Evolutionary conservation across 2,888 invertebrate genomes (phyloP).

Genomic region (Ganaspis brasiliensis): DNA sequence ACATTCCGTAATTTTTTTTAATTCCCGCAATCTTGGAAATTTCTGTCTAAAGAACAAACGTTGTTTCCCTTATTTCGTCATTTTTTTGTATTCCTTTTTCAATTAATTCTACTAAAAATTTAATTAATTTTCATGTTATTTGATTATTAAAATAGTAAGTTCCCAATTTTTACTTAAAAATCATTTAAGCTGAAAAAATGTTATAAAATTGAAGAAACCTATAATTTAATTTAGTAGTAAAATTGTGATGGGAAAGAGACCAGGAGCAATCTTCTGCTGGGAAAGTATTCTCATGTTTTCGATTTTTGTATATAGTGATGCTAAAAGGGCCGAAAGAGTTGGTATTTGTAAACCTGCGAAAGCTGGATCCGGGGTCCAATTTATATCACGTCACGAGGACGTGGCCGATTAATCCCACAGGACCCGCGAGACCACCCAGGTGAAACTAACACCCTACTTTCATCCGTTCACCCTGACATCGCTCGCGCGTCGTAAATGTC

Average conservation of each 20-base stretch:
- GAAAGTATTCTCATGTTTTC: slow-evolving; percentile 69
- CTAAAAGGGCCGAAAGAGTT: slow-evolving; percentile 71
- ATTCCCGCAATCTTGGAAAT: too few species aligned
- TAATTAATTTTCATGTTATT: too few species aligned
- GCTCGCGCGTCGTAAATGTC: slow-evolving; percentile 76
- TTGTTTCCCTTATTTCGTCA: too few species aligned
- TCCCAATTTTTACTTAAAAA: too few species aligned
- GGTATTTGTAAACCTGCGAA: slow-evolving; percentile 78
- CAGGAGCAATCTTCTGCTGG: slow-evolving; percentile 68
- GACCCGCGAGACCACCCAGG: slow-evolving; percentile 78
- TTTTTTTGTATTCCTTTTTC: too few species aligned
- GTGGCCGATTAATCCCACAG: slow-evolving; percentile 78
- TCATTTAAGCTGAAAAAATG: too few species aligned
- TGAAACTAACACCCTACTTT: slow-evolving; percentile 76
- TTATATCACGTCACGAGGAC: slow-evolving; percentile 77
- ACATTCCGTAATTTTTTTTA: too few species aligned
- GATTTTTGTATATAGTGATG: slow-evolving; percentile 76
- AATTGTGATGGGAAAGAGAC: slow-evolving; percentile 18
- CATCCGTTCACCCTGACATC: slow-evolving; percentile 71
- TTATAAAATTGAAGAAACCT: too few species aligned
- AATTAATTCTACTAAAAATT: too few species aligned
- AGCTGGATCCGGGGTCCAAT: slow-evolving; percentile 74
- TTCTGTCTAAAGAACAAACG: too few species aligned
- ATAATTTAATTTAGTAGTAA: too few species aligned
- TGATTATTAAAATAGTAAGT: too few species aligned